Percentiles rank a stretch among this genome's conserved stretches.
Conservation (phyloP, 2,113 vertebrate species). For the Willisornis vidua region DNA sequence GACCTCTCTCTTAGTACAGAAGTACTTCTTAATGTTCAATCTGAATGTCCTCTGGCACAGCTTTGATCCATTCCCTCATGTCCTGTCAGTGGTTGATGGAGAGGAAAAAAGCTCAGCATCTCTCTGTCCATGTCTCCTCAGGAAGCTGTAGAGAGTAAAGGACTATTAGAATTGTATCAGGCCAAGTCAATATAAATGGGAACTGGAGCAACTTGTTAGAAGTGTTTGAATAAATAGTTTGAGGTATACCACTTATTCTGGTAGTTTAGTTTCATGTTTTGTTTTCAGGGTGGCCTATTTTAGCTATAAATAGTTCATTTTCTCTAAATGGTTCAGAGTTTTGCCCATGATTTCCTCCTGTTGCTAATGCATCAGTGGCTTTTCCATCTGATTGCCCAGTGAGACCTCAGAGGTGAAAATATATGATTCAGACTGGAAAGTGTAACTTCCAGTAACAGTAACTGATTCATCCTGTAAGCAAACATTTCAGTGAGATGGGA, state of each 20-base stretch:
- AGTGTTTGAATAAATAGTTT: neutral
- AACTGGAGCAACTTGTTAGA: neutral
- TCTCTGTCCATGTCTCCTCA: neutral
- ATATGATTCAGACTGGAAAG: neutral
- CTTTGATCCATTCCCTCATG: neutral
- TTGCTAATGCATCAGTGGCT: neutral
- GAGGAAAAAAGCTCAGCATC: neutral
- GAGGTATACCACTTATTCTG: neutral
- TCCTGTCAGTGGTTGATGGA: neutral
- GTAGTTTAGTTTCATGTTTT: neutral
- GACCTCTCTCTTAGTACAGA: neutral
- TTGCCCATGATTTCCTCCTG: neutral
- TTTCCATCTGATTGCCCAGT: neutral
- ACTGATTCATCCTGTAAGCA: neutral
- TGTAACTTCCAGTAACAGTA: neutral
- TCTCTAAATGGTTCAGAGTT: neutral
- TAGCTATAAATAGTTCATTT: neutral
- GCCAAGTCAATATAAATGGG: neutral
- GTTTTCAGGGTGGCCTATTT: neutral
- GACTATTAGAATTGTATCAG: neutral
- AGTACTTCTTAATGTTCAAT: neutral
- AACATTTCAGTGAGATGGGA: neutral
- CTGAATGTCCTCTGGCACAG: neutral
- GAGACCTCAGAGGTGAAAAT: neutral
- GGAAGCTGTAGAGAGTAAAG: neutral